A percentile compares a stretch with the other conserved stretches of the same genome.
Conservation (phyloP, 2,888 invertebrate genomes). For the Heliconius erato region DNA sequence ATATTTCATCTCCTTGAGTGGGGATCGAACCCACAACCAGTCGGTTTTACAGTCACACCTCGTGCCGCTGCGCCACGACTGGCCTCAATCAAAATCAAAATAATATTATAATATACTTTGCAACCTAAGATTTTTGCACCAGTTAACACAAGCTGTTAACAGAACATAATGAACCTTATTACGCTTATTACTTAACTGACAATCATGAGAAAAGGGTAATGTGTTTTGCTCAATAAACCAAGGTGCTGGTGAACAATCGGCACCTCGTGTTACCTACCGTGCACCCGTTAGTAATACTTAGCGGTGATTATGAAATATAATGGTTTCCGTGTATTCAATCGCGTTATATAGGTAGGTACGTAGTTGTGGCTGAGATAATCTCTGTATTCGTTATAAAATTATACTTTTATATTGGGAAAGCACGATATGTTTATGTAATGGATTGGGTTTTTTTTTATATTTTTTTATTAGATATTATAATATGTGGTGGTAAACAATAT, state of each 20-base stretch:
- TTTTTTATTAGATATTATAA: neutral
- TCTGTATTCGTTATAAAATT: neutral
- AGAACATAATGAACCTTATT: neutral
- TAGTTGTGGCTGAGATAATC: neutral
- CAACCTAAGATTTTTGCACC: neutral
- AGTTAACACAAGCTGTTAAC: neutral
- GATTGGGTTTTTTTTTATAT: neutral
- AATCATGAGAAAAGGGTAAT: constrained; percentile 33
- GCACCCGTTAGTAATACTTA: constrained; percentile 29
- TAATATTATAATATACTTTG: neutral
- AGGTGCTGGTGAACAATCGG: constrained; percentile 34
- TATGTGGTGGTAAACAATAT: neutral
- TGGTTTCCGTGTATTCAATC: constrained; percentile 36
- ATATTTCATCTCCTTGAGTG: no score
- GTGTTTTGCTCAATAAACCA: constrained; percentile 27
- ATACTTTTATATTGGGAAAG: constrained; percentile 6
- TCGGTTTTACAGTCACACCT: no score
- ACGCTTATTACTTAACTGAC: constrained; percentile 27
- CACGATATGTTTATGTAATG: constrained; percentile 11
- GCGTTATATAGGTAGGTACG: neutral
- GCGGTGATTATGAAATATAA: constrained; percentile 22
- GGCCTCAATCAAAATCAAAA: no score
- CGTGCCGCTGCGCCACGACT: no score
- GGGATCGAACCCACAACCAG: no score
- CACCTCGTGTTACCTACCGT: constrained; percentile 24